phyloP scores from a whole-genome alignment of 1,140 invertebrate species.

The Tetragnatha versicolor region DNA sequence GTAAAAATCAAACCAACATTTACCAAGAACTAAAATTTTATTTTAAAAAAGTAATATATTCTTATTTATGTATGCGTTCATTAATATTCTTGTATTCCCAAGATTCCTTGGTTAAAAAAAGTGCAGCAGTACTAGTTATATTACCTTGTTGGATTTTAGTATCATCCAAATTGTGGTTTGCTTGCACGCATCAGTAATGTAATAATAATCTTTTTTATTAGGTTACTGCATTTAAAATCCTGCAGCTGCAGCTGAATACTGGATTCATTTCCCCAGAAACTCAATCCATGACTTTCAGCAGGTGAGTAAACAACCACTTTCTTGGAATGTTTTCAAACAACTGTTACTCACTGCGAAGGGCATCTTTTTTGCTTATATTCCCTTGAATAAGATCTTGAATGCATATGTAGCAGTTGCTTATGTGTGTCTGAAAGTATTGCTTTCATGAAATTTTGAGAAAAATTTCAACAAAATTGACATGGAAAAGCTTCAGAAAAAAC shows the following conservation, averaged over 20 bases:
- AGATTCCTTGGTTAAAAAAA: too few species aligned
- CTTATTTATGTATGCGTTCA: too few species aligned
- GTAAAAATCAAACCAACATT: too few species aligned
- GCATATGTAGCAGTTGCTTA: neutral
- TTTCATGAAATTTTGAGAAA: neutral
- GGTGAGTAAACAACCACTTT: slow-evolving; percentile 65
- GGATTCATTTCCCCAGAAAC: slow-evolving; percentile 81
- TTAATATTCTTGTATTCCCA: too few species aligned
- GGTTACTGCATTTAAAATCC: slow-evolving; percentile 80
- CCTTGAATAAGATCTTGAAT: neutral
- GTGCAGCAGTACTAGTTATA: too few species aligned
- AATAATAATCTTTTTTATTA: slow-evolving; percentile 61
- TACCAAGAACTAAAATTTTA: too few species aligned
- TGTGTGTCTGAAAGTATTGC: neutral
- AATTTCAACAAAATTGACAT: neutral
- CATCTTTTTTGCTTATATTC: neutral
- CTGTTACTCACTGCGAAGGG: slow-evolving; percentile 13
- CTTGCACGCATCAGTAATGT: neutral
- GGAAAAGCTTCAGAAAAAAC: slow-evolving; percentile 19
- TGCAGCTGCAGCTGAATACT: slow-evolving; percentile 85
- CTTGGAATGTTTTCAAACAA: slow-evolving; percentile 47
- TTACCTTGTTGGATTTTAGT: too few species aligned
- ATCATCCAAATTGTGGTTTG: too few species aligned
- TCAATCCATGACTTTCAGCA: slow-evolving; percentile 76
- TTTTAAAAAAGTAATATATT: too few species aligned